Evolutionary conservation across 37 sponge, comb jelly and placozoan genomes (phyloP).

Genomic region (Hexactinellida sp.): DNA sequence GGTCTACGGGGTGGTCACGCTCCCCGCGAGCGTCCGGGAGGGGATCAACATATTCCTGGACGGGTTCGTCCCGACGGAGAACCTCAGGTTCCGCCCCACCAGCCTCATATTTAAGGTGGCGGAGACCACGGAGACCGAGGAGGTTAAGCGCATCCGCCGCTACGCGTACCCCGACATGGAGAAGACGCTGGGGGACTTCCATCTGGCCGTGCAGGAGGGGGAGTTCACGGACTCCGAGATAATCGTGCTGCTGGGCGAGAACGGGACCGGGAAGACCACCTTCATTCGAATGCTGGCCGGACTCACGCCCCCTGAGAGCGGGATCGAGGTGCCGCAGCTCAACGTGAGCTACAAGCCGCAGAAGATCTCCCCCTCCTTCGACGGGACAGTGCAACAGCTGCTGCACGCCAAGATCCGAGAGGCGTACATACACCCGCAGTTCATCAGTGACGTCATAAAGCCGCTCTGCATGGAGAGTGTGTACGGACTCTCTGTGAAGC

Average conservation of each 20-base stretch:
- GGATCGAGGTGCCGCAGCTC: slow-evolving; percentile 74
- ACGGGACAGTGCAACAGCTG: slow-evolving; percentile 81
- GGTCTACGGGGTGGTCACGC: slow-evolving; percentile 94
- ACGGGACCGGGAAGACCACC: slow-evolving; percentile 98
- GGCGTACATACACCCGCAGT: slow-evolving; percentile 94
- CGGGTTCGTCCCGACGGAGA: slow-evolving; percentile 95
- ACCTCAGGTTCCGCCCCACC: slow-evolving; percentile 84
- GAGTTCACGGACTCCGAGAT: slow-evolving; percentile 98
- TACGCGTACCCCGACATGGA: slow-evolving; percentile 83
- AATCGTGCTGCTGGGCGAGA: slow-evolving; percentile 98
- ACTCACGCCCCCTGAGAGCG: slow-evolving; percentile 68
- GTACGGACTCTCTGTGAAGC: slow-evolving; percentile 72
- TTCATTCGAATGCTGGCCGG: slow-evolving; percentile 94
- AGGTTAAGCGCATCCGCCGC: slow-evolving; percentile 58
- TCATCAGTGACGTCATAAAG: slow-evolving; percentile 89
- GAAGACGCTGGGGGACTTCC: slow-evolving; percentile 53
- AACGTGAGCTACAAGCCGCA: slow-evolving; percentile 97
- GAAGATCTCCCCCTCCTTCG: slow-evolving; percentile 95
- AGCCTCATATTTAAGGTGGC: slow-evolving; percentile 86
- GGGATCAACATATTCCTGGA: slow-evolving; percentile 98
- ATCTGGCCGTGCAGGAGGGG: slow-evolving; percentile 45
- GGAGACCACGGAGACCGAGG: slow-evolving; percentile 84
- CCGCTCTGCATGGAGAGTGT: slow-evolving; percentile 71
- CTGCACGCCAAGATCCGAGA: slow-evolving; percentile 92
- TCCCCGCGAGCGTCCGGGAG: slow-evolving; percentile 92